A percentile compares a stretch with the other conserved stretches of the same genome.
These are phyloP conservation scores for Semaprochilodus insignis DNA, from an alignment of 2,797 vertebrate species.

Conservation along the genomic window DNA sequence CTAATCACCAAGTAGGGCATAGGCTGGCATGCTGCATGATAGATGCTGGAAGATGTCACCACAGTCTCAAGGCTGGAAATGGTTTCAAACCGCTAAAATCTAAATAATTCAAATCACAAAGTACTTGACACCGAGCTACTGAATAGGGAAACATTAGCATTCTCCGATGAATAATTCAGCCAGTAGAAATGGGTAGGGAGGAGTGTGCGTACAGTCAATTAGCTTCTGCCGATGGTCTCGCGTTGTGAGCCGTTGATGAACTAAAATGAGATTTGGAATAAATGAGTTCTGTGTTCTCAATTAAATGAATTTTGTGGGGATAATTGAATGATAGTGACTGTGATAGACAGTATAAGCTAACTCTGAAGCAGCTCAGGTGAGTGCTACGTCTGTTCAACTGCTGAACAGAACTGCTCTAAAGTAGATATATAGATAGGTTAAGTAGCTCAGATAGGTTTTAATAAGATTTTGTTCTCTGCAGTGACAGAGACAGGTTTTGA, in stretches of 20 bases:
- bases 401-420: constrained; percentile 40
- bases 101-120: constrained; percentile 55
- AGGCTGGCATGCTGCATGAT: background rate
- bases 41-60: background rate
- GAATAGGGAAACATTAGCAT: constrained; percentile 46
- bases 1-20: background rate
- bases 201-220: constrained; percentile 43
- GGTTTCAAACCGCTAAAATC: constrained; percentile 40
- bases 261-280: constrained; percentile 30
- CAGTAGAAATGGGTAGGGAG: constrained; percentile 39
- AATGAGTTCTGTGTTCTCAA: constrained; percentile 16
- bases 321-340: constrained; percentile 43
- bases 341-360: constrained; percentile 6
- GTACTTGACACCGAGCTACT: constrained; percentile 38
- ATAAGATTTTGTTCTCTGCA: background rate
- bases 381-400: constrained; percentile 31
- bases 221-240: constrained; percentile 18
- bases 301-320: background rate
- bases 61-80: constrained; percentile 23
- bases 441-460: constrained; percentile 13
- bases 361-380: constrained; percentile 21
- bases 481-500: constrained; percentile 19
- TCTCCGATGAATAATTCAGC: constrained; percentile 62
- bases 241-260: constrained; percentile 11
- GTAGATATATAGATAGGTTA: constrained; percentile 21